Conservation (phyloP, 2,113 vertebrate species). For the pig (Sus scrofa) region T2T-Sscrofa CM000814.6:41999501-42000000, state of each 20-base stretch:
- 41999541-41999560: fast-evolving
- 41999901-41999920: background rate
- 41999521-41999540: background rate
- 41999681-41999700: background rate
- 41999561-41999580: background rate
- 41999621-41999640: no score
- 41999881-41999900: background rate
- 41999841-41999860: slow-evolving; percentile 2
- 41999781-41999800: slow-evolving; percentile 14
- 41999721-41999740: background rate
- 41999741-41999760: background rate
- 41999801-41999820: slow-evolving; percentile 68
- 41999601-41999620: background rate
- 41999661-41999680: fast-evolving
- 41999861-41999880: background rate
- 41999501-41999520: background rate
- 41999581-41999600: background rate
- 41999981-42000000: slow-evolving; percentile 78
- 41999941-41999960: slow-evolving; percentile 46
- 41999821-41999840: background rate
- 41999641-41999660: background rate
- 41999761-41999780: background rate
- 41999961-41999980: background rate
- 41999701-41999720: fast-evolving
- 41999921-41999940: slow-evolving; percentile 76